phyloP scores from a whole-genome alignment of 2,797 vertebrate genomes.

The Eptatretus atami region DNA sequence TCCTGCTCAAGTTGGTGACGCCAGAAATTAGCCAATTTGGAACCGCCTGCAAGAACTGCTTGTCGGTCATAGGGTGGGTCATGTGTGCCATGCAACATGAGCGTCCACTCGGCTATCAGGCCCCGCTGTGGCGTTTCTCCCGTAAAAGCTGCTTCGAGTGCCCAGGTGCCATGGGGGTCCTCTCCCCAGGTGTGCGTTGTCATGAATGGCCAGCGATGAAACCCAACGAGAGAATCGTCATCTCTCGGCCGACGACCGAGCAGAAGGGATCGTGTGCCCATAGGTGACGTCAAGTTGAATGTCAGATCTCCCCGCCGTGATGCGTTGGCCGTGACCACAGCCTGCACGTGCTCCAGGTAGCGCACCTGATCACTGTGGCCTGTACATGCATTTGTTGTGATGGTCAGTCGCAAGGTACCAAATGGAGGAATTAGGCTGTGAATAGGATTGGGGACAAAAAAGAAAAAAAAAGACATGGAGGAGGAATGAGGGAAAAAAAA shows the following conservation, averaged over 20 bases:
- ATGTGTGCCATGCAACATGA: conserved; percentile 94
- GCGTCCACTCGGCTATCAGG: conserved; percentile 72
- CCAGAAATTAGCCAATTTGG: conserved; percentile 98
- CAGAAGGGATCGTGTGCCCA: conserved; percentile 88
- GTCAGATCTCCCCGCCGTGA: conserved; percentile 68
- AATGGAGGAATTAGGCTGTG: conserved; percentile 52
- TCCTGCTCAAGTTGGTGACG: conserved; percentile 95
- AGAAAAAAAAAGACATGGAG: too few species aligned
- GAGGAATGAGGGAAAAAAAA: too few species aligned
- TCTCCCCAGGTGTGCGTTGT: conserved; percentile 98
- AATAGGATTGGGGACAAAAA: conserved; percentile 3
- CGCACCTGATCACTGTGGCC: conserved; percentile 84
- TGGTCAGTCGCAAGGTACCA: conserved; percentile 39
- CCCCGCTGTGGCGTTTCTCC: conserved; percentile 31
- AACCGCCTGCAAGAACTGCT: conserved; percentile 87
- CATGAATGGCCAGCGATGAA: conserved; percentile 99
- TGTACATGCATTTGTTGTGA: conserved; percentile 49
- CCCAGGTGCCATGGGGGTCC: conserved; percentile 75
- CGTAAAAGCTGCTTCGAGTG: conserved; percentile 54
- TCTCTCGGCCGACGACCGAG: conserved; percentile 72
- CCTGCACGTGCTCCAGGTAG: conserved; percentile 87
- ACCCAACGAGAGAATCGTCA: conserved; percentile 77
- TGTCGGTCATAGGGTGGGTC: conserved; percentile 96
- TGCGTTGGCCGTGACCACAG: conserved; percentile 63
- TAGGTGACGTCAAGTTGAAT: conserved; percentile 93